Evolutionary conservation across 1,140 invertebrate species (phyloP).

Genomic region (Holotrichia oblita): DNA sequence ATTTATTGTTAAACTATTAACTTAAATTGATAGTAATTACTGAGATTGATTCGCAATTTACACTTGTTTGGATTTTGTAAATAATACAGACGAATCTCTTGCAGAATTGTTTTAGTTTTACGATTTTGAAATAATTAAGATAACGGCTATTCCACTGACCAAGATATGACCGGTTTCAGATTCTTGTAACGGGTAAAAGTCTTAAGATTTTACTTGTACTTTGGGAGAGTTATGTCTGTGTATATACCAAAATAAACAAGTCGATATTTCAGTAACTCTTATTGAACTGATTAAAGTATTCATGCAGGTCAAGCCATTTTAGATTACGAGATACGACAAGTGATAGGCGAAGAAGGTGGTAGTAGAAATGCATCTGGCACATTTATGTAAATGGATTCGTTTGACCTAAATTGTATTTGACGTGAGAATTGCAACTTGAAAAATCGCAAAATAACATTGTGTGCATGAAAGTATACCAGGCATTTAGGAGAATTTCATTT

Average conservation of each 20-base stretch:
- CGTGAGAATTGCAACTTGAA: background rate
- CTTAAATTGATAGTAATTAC: background rate
- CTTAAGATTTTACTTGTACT: slow-evolving; percentile 18
- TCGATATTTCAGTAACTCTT: background rate
- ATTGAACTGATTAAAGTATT: background rate
- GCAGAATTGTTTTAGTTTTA: background rate
- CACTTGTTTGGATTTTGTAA: background rate
- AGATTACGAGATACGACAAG: background rate
- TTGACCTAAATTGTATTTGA: background rate
- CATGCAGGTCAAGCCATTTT: background rate
- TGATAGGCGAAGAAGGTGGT: background rate
- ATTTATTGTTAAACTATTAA: background rate
- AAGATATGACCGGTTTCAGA: slow-evolving; percentile 25
- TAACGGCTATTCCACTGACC: slow-evolving; percentile 32
- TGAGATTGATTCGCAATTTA: background rate
- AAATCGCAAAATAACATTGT: background rate
- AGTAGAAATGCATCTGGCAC: background rate
- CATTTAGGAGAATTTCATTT: background rate
- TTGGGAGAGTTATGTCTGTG: background rate
- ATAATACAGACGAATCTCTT: background rate
- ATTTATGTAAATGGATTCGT: background rate
- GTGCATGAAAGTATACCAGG: background rate
- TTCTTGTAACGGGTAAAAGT: slow-evolving; percentile 32
- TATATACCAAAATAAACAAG: background rate
- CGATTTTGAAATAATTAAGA: slow-evolving; percentile 23